Conservation (phyloP, 92 coral and sea anemone genomes). For the Bergia puertoricense region DNA sequence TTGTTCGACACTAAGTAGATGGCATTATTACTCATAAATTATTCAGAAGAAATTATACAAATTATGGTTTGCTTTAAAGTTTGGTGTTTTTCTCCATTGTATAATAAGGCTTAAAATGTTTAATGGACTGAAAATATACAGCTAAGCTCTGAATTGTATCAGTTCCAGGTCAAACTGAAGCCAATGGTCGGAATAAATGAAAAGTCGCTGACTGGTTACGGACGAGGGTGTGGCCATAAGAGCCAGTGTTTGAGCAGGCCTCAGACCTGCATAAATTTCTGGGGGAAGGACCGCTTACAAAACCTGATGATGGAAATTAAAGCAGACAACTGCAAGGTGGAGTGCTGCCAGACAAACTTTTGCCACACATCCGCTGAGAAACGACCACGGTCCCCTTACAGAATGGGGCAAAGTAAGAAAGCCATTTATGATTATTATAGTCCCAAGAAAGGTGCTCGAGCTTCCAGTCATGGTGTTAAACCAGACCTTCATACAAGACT, state of each 20-base stretch:
- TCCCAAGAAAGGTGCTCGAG: constrained; percentile 20
- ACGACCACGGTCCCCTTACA: neutral
- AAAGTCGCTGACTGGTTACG: constrained; percentile 6
- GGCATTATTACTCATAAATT: too few species aligned
- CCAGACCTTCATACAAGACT: neutral
- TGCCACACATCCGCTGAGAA: constrained; percentile 34
- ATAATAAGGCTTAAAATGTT: too few species aligned
- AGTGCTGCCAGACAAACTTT: constrained; percentile 32
- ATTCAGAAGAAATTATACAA: too few species aligned
- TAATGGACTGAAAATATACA: too few species aligned
- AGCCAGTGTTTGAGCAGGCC: constrained; percentile 18
- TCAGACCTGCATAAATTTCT: neutral
- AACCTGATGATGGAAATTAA: constrained; percentile 7
- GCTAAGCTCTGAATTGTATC: neutral
- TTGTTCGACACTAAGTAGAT: too few species aligned
- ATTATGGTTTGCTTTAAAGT: too few species aligned
- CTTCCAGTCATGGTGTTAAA: neutral
- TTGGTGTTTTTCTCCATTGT: too few species aligned
- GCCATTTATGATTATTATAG: neutral
- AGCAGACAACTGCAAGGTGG: constrained; percentile 8
- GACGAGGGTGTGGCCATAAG: constrained; percentile 16
- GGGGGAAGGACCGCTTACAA: neutral
- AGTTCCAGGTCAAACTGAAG: constrained; percentile 28
- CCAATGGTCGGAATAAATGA: neutral
- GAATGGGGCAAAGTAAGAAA: neutral